Evolutionary conservation across 1,140 invertebrate species (phyloP).

Genomic region (Aphaenogaster ashmeadi): DNA sequence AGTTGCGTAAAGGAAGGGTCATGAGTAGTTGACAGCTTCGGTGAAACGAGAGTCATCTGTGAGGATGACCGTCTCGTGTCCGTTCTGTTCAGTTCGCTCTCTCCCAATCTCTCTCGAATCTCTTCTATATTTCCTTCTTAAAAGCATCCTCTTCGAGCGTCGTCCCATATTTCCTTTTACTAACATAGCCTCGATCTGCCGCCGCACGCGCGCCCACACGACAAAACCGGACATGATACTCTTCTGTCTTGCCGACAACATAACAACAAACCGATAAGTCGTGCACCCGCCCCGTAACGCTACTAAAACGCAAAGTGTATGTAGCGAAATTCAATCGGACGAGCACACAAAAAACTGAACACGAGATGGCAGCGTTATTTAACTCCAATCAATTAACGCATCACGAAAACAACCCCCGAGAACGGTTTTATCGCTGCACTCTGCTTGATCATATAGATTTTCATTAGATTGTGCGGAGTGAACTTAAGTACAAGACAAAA

Average conservation of each 20-base stretch:
- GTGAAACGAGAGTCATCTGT: slow-evolving; percentile 19
- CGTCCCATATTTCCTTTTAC: slow-evolving; percentile 71
- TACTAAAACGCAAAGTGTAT: slow-evolving; percentile 28
- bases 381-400: slow-evolving; percentile 60
- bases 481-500: slow-evolving; percentile 5
- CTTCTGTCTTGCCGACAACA: slow-evolving; percentile 43
- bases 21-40: slow-evolving; percentile 64
- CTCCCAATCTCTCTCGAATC: slow-evolving; percentile 50
- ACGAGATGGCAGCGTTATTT: slow-evolving; percentile 42
- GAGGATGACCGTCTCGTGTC: not conserved
- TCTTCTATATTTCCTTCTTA: slow-evolving; percentile 63
- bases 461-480: slow-evolving; percentile 22
- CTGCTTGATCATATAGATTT: slow-evolving; percentile 32
- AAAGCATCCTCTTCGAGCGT: slow-evolving; percentile 63
- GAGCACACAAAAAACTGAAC: slow-evolving; percentile 59
- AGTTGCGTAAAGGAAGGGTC: not conserved
- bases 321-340: slow-evolving; percentile 27
- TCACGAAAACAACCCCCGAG: slow-evolving; percentile 17
- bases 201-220: slow-evolving; percentile 87
- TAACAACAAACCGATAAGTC: slow-evolving; percentile 29
- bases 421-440: slow-evolving; percentile 27
- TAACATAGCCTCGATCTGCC: slow-evolving; percentile 80
- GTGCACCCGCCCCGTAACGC: not conserved
- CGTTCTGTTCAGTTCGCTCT: slow-evolving; percentile 42
- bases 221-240: slow-evolving; percentile 72